phyloP scores from a whole-genome alignment of 2,113 vertebrate genomes.

The Hyperoodon ampullatus region DNA sequence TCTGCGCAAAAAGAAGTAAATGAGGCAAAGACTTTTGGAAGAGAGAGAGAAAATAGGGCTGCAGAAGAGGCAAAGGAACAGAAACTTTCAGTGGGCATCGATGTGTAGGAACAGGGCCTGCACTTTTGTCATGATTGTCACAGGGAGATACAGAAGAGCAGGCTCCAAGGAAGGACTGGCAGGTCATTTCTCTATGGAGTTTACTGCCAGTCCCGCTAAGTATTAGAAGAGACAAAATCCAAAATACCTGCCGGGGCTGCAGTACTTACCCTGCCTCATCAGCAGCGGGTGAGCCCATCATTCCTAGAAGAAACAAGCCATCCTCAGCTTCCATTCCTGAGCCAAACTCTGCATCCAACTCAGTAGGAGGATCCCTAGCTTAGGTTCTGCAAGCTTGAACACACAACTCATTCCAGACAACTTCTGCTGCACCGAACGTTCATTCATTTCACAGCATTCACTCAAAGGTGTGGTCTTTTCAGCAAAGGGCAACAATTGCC shows the following conservation, averaged over 20 bases:
- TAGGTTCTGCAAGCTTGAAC: not conserved
- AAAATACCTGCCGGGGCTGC: not conserved
- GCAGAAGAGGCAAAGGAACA: not conserved
- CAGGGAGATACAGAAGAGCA: not conserved
- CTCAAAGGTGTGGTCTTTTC: not conserved
- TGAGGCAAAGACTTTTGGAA: not conserved
- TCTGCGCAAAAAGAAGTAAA: constrained; percentile 11
- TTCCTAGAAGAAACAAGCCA: not conserved
- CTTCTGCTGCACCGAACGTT: no score
- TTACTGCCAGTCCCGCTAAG: not conserved
- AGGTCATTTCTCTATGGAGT: not conserved
- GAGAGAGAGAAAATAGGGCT: not conserved
- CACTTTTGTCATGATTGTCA: not conserved
- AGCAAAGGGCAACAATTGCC: not conserved
- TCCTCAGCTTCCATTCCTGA: not conserved
- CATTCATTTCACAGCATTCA: not conserved
- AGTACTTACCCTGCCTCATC: no score
- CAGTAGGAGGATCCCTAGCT: not conserved
- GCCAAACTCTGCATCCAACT: not conserved
- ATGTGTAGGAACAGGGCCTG: accelerated
- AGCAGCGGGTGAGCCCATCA: not conserved
- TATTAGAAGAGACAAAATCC: not conserved
- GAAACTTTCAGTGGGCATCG: not conserved
- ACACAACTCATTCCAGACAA: not conserved
- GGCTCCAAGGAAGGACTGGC: not conserved